Evolutionary conservation across 2,113 vertebrate genomes (phyloP), one percentile per base, ranked within the genome.

Genomic region (Genyomyrus donnyi): DNA sequence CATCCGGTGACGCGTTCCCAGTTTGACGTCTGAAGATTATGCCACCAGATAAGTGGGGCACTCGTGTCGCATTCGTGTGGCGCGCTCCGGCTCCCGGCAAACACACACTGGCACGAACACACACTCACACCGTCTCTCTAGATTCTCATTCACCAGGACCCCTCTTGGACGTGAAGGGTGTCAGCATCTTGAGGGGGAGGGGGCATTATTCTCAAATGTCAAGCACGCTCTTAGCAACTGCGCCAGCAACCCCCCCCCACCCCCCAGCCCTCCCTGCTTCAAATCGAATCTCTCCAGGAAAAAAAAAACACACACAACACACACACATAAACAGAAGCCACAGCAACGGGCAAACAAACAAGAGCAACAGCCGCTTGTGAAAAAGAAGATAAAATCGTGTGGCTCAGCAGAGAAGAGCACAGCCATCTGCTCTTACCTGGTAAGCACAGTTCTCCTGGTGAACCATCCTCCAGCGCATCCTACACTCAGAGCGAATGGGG

Each of bases 371-470:
- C 39, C 10, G 42, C 53, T 31, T 17, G 31, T 56, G 52, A 88
- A 27, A 10, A 3, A 21, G 31, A 42, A 87, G 19, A 11, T 5
- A 3, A 8, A 53, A 56, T 24, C 2, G 3, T 21, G 11, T 0
- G 21, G 21, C 24, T 27, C 48, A 1, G 86, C 4, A 50, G 13
- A 35, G 86, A 11, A 24, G 17, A 62, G 3, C 56, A 1, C 19
- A 31, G 46, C 58, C 2, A 0, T 5, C 88, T 62, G 83, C 53
- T 49, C 93, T 93, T 96, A 99, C 98, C 98, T 99, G 97, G 93
- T 99, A 97, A 58, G 97, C 95, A 94, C 97, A 98, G 95, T 96
- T 98, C 90, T 99, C 98, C 97, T 98, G 98, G 94, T 98, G 98
- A 86, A 98, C 98, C 98, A 98, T 97, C 96, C 92, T 95, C 98